A percentile compares a stretch with the other conserved stretches of the same genome.
These are phyloP conservation scores for Carlito syrichta DNA, from an alignment of 2,113 vertebrate species.

Conservation along the genomic window DNA sequence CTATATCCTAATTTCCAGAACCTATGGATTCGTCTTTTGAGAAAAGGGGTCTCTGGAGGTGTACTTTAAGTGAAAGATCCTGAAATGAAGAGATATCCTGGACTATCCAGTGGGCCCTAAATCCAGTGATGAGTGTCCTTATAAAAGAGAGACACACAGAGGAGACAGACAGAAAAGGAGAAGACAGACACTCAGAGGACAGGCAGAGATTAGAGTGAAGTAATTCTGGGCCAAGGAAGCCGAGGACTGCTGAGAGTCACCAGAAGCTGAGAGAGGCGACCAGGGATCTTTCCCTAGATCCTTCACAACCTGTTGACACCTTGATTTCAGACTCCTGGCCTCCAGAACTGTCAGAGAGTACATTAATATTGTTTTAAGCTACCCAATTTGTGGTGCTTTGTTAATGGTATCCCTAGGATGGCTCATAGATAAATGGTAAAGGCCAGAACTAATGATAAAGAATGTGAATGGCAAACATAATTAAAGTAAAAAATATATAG, in stretches of 20 bases:
- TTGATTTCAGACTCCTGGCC: background rate
- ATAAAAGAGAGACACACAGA: background rate
- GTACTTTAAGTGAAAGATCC: background rate
- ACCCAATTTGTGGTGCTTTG: background rate
- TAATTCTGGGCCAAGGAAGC: background rate
- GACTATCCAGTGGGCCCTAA: background rate
- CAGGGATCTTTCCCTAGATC: background rate
- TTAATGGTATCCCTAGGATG: background rate
- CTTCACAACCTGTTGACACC: background rate
- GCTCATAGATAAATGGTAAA: background rate
- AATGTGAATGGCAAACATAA: background rate
- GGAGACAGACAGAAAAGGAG: background rate
- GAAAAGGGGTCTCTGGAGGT: background rate
- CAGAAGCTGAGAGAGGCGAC: background rate
- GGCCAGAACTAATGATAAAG: background rate
- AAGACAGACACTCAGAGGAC: background rate
- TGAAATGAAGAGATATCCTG: background rate
- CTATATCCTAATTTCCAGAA: background rate
- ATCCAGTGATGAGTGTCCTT: background rate
- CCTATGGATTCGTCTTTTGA: background rate
- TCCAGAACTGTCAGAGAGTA: background rate
- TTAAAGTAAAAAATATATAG: background rate
- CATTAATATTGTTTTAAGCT: background rate
- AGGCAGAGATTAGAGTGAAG: background rate
- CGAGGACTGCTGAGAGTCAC: background rate